Percentiles rank a stretch among this genome's conserved stretches.
phyloP scores from a whole-genome alignment of 2,888 invertebrate species.

The Loripinus fragilis region DNA sequence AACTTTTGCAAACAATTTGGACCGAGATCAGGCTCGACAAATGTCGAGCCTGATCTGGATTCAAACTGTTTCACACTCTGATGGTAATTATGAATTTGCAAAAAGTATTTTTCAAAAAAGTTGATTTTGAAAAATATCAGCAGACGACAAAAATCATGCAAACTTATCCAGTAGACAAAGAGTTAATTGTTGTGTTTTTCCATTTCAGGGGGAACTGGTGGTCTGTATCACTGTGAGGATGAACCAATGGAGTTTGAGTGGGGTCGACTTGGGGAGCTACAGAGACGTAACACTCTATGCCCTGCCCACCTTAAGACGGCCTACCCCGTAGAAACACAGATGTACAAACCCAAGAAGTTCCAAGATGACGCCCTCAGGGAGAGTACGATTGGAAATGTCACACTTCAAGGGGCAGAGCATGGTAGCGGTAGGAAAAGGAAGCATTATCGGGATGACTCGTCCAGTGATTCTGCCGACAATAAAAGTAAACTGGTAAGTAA shows the following conservation, averaged over 20 bases:
- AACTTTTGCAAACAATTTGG: too few species aligned
- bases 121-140: too few species aligned
- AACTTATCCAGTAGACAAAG: too few species aligned
- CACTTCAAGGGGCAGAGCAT: conserved; percentile 19
- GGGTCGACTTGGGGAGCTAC: conserved; percentile 81
- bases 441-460: conserved; percentile 42
- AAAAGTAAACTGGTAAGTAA: conserved; percentile 51
- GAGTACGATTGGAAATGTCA: conserved; percentile 53
- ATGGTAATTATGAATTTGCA: too few species aligned
- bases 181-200: neutral
- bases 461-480: conserved; percentile 48
- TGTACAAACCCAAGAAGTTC: conserved; percentile 52
- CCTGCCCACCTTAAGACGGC: conserved; percentile 82
- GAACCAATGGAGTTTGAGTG: conserved; percentile 77
- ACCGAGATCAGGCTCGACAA: too few species aligned
- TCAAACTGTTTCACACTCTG: too few species aligned
- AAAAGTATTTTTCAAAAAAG: too few species aligned
- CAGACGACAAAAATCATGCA: too few species aligned
- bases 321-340: conserved; percentile 83
- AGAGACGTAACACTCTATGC: conserved; percentile 83
- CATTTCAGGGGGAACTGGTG: conserved; percentile 67
- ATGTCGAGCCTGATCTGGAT: too few species aligned
- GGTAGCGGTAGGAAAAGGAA: conserved; percentile 64
- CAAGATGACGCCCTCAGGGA: conserved; percentile 59
- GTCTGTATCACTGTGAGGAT: conserved; percentile 76